phyloP scores from a whole-genome alignment of 1,140 invertebrate genomes.

The Plutomurus gul region DNA sequence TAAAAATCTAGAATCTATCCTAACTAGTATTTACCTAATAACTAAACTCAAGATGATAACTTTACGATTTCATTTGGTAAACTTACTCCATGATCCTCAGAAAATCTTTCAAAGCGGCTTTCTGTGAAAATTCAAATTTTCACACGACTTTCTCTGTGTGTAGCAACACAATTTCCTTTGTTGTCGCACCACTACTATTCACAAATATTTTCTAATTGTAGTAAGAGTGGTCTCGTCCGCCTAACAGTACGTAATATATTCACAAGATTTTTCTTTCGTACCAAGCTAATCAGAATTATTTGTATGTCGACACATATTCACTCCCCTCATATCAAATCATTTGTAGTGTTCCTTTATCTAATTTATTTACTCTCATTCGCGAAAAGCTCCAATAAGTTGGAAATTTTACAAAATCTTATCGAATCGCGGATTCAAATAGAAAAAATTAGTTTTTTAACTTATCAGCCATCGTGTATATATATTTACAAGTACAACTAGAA shows the following conservation, averaged over 20 bases:
- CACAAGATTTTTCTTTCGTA: too few relatives aligned
- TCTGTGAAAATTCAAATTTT: too few relatives aligned
- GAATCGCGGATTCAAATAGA: not conserved
- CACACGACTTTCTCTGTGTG: not conserved
- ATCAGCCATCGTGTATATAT: not conserved
- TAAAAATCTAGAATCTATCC: not conserved
- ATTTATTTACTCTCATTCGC: not conserved
- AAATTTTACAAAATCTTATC: not conserved
- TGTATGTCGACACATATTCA: too few relatives aligned
- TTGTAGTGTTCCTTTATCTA: too few relatives aligned
- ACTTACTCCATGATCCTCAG: slow-evolving; percentile 25
- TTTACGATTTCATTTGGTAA: slow-evolving; percentile 28
- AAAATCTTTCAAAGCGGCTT: not conserved
- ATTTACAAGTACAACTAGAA: not conserved
- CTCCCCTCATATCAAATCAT: too few relatives aligned
- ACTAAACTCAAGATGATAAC: slow-evolving; percentile 24
- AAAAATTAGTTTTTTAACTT: not conserved
- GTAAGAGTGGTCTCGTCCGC: too few relatives aligned
- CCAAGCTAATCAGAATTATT: too few relatives aligned
- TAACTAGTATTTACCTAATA: not conserved
- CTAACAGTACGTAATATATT: too few relatives aligned
- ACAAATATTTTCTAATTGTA: too few relatives aligned
- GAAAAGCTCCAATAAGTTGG: not conserved
- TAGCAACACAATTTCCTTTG: too few relatives aligned
- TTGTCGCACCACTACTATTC: too few relatives aligned